phyloP scores from a whole-genome alignment of 2,797 vertebrate species.

The Lindbergichthys nudifrons region DNA sequence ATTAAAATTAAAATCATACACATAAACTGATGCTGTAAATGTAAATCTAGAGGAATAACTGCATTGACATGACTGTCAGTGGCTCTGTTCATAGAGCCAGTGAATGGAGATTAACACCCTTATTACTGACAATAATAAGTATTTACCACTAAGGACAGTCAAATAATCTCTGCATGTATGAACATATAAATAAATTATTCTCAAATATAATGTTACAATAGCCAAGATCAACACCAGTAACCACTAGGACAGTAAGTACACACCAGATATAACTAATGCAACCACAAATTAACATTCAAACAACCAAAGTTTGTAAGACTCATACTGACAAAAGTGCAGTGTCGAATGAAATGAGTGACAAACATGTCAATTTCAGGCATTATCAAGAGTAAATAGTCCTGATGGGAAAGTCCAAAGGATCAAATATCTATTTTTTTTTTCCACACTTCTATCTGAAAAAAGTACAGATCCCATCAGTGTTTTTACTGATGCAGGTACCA shows the following conservation, averaged over 20 bases:
- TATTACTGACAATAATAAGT: neutral
- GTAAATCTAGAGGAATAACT: neutral
- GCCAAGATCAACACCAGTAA: conserved; percentile 4
- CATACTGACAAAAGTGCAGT: neutral
- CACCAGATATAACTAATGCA: neutral
- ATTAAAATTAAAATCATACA: neutral
- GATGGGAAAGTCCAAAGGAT: conserved; percentile 16
- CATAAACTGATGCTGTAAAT: neutral
- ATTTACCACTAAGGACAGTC: neutral
- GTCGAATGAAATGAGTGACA: neutral
- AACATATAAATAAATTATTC: neutral
- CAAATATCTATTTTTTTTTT: conserved; percentile 38
- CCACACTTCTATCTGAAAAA: conserved; percentile 37
- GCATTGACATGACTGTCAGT: neutral
- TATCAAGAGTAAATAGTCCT: conserved; percentile 21
- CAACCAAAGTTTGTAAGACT: neutral
- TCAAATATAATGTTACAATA: neutral
- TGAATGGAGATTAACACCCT: neutral
- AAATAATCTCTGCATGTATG: conserved; percentile 1
- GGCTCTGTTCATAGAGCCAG: neutral
- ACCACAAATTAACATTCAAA: conserved; percentile 5
- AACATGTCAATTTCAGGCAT: neutral
- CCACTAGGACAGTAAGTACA: neutral
- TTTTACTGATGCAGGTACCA: conserved; percentile 15
- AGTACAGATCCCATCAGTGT: conserved; percentile 40